Evolutionary conservation across 2,888 invertebrate species (phyloP), one percentile per base, ranked within the genome.

Genomic region (Suillia variegata): DNA sequence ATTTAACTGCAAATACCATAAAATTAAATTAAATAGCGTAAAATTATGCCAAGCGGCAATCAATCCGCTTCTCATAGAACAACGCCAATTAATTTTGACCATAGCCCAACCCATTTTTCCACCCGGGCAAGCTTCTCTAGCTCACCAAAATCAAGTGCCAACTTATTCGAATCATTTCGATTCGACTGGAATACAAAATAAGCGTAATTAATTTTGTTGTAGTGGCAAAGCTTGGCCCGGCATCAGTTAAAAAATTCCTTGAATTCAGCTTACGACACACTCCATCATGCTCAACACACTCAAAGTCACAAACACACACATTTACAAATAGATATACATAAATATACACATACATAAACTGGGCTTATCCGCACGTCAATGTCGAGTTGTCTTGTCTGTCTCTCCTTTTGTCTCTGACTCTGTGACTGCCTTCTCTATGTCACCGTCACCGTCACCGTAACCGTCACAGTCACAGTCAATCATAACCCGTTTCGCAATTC

Each of bases 161-260:
- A n/a, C n/a, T n/a, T n/a, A 6, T 26, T 26, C 26, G 26, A 26
- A 10, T 26, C 26, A 26, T 26, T n/a, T 26, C 26, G 72, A 72
- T 72, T 71, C 73, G 73, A 74, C 74, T 73, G 74, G 72, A 73
- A 73, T 73, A 73, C 74, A 71, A 68, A 73, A 74, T 74, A 70
- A 73, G 72, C 74, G 73, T 73, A 75, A 73, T 73, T 73, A 73
- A 73, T 73, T 73, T 71, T 74, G 72, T n/a, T n/a, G n/a, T n/a
- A n/a, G n/a, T 70, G 74, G 68, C 73, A 70, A 72, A n/a, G n/a
- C n/a, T n/a, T n/a, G n/a, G n/a, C n/a, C n/a, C n/a, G n/a, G 71
- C 70, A n/a, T 10, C 38, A 38, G n/a, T 13, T 38, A 4, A 13
- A n/a, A n/a, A 38, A n/a, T 38, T 38, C 38, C 38, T 38, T n/a